Evolutionary conservation across 2,888 invertebrate species (phyloP).

Genomic region (Leptopilina syphax): DNA sequence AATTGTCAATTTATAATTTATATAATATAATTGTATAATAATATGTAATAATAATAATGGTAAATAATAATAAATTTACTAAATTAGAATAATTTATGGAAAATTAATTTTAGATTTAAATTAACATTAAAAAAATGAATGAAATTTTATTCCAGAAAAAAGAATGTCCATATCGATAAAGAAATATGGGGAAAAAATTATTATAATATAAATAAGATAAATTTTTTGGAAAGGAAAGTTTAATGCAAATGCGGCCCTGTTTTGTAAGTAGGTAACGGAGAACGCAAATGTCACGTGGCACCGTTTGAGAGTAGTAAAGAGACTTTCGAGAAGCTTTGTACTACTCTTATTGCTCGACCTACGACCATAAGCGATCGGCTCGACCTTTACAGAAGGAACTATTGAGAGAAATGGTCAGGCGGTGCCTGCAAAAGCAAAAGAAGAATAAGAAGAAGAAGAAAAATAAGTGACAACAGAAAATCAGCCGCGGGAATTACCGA

Average conservation of each 20-base stretch:
- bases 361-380: slow-evolving; percentile 14
- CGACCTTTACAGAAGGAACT: slow-evolving; percentile 38
- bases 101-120: no score
- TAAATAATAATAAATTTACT: no score
- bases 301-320: slow-evolving; percentile 10
- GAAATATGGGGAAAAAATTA: no score
- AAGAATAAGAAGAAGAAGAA: background rate
- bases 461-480: slow-evolving; percentile 2
- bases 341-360: slow-evolving; percentile 24
- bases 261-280: slow-evolving; percentile 9
- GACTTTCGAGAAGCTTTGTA: slow-evolving; percentile 24
- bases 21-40: no score
- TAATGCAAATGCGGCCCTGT: slow-evolving; percentile 25
- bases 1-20: no score
- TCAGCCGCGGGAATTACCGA: background rate
- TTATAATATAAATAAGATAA: background rate
- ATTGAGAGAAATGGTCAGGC: slow-evolving; percentile 30
- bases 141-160: no score
- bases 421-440: background rate
- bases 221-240: background rate
- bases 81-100: no score
- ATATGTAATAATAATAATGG: no score
- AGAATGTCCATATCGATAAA: no score
- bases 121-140: no score
- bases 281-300: slow-evolving; percentile 30